Evolutionary conservation across 2,113 vertebrate species (phyloP).

Genomic region (Petromus typicus): DNA sequence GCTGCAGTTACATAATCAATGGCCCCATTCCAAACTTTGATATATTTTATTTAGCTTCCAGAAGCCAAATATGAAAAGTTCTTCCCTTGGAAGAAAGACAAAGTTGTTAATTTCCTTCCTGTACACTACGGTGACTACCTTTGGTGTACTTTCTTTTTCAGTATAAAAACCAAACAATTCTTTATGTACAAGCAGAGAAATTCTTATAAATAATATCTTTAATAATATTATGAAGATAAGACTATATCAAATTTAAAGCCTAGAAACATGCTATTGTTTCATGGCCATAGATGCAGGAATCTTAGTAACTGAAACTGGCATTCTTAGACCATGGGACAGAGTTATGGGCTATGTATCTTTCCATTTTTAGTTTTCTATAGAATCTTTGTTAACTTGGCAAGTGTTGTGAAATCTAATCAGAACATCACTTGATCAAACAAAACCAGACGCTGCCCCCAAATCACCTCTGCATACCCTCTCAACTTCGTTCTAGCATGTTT

Average conservation of each 20-base stretch:
- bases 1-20: background rate
- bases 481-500: background rate
- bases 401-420: constrained; percentile 27
- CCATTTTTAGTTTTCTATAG: background rate
- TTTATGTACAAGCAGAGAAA: background rate
- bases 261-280: background rate
- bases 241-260: background rate
- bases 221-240: background rate
- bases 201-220: background rate
- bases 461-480: background rate
- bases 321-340: background rate
- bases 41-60: background rate
- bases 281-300: background rate
- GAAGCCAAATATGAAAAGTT: background rate
- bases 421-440: constrained; percentile 23
- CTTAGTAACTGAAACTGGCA: background rate
- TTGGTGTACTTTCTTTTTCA: background rate
- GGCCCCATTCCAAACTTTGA: background rate
- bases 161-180: background rate
- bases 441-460: background rate
- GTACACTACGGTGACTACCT: background rate
- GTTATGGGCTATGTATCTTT: background rate
- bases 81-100: background rate
- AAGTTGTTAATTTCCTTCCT: background rate
- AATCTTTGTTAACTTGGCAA: background rate